Evolutionary conservation across 2,888 invertebrate species (phyloP).

Genomic region (Pyrochroa serraticornis): DNA sequence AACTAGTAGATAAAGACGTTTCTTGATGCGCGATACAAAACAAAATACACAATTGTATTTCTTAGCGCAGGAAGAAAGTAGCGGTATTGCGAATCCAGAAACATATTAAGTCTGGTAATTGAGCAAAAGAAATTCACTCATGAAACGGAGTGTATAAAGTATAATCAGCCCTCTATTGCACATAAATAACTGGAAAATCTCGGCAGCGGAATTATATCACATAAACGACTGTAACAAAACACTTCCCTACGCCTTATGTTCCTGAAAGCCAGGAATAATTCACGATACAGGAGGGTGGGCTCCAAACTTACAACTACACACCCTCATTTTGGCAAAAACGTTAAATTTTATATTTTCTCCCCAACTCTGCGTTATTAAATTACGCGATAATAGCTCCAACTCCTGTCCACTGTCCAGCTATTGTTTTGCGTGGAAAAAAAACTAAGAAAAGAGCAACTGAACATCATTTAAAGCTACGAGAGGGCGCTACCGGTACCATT

Average conservation of each 20-base stretch:
- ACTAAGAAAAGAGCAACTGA: too few relatives aligned
- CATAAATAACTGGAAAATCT: conserved; percentile 50
- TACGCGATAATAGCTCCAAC: too few relatives aligned
- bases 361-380: too few relatives aligned
- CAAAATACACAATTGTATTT: conserved; percentile 4
- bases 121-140: conserved; percentile 37
- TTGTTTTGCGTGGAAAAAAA: too few relatives aligned
- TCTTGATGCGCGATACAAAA: conserved; percentile 1
- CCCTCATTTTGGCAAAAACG: conserved; percentile 27
- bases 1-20: not conserved
- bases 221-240: conserved; percentile 49
- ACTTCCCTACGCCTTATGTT: conserved; percentile 48
- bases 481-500: conserved; percentile 1
- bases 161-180: conserved; percentile 49
- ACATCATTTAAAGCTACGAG: too few relatives aligned
- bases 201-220: conserved; percentile 47
- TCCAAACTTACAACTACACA: conserved; percentile 37
- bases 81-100: conserved; percentile 9
- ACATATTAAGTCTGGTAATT: conserved; percentile 27
- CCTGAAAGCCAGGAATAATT: conserved; percentile 47
- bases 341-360: conserved; percentile 1
- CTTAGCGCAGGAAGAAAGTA: not conserved
- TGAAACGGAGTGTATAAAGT: conserved; percentile 41
- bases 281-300: conserved; percentile 41
- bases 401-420: too few relatives aligned